Conservation (phyloP, 2,797 vertebrate species). For the Erethizon dorsatum region DNA sequence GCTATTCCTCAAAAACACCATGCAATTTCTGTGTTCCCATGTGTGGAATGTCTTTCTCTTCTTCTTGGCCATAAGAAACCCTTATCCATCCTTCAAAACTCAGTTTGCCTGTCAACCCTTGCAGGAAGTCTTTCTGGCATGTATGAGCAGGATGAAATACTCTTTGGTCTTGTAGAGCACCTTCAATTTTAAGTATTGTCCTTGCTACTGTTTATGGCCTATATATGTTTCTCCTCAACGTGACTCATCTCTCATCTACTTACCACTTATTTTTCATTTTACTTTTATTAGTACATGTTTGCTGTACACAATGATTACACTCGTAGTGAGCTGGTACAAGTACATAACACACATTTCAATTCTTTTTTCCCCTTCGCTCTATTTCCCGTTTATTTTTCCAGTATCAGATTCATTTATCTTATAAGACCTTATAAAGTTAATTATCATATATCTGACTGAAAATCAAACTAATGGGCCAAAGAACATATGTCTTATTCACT, state of each 20-base stretch:
- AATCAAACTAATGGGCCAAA: background rate
- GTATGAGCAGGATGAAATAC: background rate
- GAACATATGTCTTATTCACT: background rate
- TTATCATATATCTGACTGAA: background rate
- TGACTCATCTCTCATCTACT: background rate
- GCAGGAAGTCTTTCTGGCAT: background rate
- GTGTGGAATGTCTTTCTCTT: background rate
- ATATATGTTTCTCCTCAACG: background rate
- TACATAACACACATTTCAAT: background rate
- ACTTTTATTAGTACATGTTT: background rate
- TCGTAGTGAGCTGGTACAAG: background rate
- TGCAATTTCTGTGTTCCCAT: background rate
- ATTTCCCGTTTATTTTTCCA: background rate
- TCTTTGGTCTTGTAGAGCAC: background rate
- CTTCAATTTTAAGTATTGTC: background rate
- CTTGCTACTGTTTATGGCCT: background rate
- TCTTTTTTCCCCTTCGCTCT: background rate
- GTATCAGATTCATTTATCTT: background rate
- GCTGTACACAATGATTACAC: background rate
- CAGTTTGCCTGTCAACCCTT: background rate
- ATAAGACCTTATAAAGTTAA: background rate
- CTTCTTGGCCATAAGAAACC: background rate
- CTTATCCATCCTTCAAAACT: conserved; percentile 17
- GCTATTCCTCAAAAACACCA: background rate
- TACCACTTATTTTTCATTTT: background rate